phyloP scores from a whole-genome alignment of 2,888 invertebrate species.

The Drosophila quinaria region DNA sequence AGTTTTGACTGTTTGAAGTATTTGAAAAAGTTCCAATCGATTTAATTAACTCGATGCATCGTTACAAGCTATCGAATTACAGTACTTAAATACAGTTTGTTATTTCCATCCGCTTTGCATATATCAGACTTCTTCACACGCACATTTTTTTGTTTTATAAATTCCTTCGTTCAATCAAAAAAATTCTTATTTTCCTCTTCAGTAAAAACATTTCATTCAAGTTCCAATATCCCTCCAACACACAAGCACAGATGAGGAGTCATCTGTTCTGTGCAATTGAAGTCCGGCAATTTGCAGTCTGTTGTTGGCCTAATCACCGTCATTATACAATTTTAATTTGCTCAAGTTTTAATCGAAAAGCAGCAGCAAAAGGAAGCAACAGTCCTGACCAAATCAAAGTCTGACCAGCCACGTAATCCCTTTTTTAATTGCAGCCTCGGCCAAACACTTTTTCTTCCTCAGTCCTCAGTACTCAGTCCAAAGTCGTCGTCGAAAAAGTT shows the following conservation, averaged over 20 bases:
- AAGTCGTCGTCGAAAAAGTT: constrained; percentile 43
- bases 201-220: neutral
- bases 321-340: constrained; percentile 80
- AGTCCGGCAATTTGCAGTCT: constrained; percentile 42
- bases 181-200: neutral
- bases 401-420: constrained; percentile 67
- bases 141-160: neutral
- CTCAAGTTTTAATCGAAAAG: constrained; percentile 74
- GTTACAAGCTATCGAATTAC: too few species aligned
- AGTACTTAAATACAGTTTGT: too few species aligned
- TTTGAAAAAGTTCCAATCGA: too few species aligned
- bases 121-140: too few species aligned
- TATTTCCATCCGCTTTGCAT: too few species aligned
- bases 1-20: too few species aligned
- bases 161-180: neutral
- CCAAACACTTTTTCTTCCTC: constrained; percentile 32
- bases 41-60: too few species aligned
- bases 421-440: constrained; percentile 78
- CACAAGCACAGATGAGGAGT: neutral
- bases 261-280: constrained; percentile 11
- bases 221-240: neutral
- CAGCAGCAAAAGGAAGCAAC: constrained; percentile 24
- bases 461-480: neutral
- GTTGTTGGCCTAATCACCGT: constrained; percentile 70
- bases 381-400: constrained; percentile 56